Conservation (phyloP, 2,797 vertebrate genomes). For the Aphelocoma californica region DNA sequence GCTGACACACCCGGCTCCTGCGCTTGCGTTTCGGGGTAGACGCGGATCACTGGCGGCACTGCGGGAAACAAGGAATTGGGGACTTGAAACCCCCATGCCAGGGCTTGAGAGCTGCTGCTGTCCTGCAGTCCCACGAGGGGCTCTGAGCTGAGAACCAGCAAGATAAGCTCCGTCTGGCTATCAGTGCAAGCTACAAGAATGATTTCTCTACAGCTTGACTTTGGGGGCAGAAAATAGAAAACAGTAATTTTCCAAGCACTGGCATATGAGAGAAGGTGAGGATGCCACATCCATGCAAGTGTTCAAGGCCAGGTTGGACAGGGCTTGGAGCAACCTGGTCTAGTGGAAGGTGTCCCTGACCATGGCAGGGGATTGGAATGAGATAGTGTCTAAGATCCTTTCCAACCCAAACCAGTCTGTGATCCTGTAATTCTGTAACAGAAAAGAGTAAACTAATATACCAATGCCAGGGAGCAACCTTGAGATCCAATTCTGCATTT, state of each 20-base stretch:
- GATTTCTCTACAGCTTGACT: neutral
- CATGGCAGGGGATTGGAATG: neutral
- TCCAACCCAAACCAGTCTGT: neutral
- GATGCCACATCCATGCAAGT: neutral
- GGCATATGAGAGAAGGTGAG: neutral
- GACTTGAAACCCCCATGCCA: accelerated
- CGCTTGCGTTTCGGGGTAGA: conserved; percentile 94
- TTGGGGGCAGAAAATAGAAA: neutral
- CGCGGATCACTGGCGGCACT: conserved; percentile 96
- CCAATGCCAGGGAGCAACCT: neutral
- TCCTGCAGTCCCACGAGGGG: accelerated
- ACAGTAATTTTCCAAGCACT: neutral
- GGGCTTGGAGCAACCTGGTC: accelerated
- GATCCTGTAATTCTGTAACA: neutral
- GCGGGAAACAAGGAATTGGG: neutral
- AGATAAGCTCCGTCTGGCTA: accelerated
- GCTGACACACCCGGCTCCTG: conserved; percentile 92
- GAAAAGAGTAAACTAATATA: neutral
- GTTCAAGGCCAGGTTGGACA: accelerated
- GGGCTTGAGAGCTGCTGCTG: accelerated
- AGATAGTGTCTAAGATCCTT: too few species aligned
- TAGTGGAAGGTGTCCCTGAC: neutral
- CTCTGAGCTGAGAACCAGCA: neutral
- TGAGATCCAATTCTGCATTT: accelerated
- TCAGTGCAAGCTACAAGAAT: neutral